Percentiles rank a stretch among this genome's conserved stretches.
Conservation (phyloP, 2,888 invertebrate species). For the Fragum whitleyi region DNA sequence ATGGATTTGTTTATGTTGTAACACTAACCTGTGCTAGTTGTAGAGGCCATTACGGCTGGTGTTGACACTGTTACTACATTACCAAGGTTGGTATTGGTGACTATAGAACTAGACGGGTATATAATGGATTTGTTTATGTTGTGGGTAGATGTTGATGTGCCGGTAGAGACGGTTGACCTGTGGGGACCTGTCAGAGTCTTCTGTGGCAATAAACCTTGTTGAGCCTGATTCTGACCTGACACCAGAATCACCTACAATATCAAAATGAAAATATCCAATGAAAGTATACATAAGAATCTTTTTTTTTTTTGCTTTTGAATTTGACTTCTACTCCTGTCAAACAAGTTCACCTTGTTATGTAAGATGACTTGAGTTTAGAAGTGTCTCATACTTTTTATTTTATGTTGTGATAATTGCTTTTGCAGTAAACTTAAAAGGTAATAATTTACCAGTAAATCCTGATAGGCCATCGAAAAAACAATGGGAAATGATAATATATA, state of each 20-base stretch:
- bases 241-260: conserved; percentile 80
- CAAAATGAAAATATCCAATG: neutral
- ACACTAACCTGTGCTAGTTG: conserved; percentile 69
- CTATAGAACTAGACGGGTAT: conserved; percentile 58
- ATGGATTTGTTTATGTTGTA: conserved; percentile 52
- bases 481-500: too few relatives aligned
- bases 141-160: conserved; percentile 61
- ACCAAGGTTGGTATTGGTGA: conserved; percentile 64
- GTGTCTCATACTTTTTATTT: too few relatives aligned
- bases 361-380: too few relatives aligned
- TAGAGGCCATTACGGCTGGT: conserved; percentile 65
- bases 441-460: too few relatives aligned
- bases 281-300: too few relatives aligned
- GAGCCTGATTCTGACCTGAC: conserved; percentile 77
- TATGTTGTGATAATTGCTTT: too few relatives aligned
- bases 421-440: too few relatives aligned
- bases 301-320: too few relatives aligned
- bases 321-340: too few relatives aligned
- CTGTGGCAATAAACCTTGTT: conserved; percentile 68
- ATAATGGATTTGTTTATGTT: conserved; percentile 55
- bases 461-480: too few relatives aligned
- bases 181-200: conserved; percentile 78
- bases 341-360: too few relatives aligned
- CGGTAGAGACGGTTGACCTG: conserved; percentile 72
- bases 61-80: conserved; percentile 77